phyloP scores from a whole-genome alignment of 1,140 invertebrate genomes.

The Lysiphlebus fabarum region DNA sequence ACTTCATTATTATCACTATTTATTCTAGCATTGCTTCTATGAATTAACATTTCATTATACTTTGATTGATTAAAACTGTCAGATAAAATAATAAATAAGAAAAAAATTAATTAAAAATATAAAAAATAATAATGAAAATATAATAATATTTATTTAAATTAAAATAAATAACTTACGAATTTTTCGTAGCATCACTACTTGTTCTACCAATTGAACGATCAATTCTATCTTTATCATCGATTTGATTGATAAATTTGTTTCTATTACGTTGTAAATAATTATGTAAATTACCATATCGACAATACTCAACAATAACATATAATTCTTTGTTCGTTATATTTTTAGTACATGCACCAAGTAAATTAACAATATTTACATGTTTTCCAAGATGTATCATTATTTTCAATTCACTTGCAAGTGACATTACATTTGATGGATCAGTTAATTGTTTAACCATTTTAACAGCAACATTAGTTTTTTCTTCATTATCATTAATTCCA shows the following conservation, averaged over 20 bases:
- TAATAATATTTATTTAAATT: background rate
- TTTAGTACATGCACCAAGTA: conserved; percentile 89
- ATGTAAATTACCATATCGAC: conserved; percentile 84
- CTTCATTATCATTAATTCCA: conserved; percentile 70
- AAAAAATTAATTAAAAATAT: background rate
- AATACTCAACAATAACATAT: conserved; percentile 90
- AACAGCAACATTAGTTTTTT: conserved; percentile 72
- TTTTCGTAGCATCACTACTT: conserved; percentile 56
- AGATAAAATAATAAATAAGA: background rate
- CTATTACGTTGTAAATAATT: conserved; percentile 79
- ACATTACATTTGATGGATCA: conserved; percentile 70
- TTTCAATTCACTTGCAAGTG: conserved; percentile 87
- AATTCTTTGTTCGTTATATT: conserved; percentile 88
- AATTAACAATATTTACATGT: conserved; percentile 92
- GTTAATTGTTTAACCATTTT: conserved; percentile 82
- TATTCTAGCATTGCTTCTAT: too few relatives aligned
- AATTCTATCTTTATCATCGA: conserved; percentile 65
- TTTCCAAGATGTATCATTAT: conserved; percentile 93
- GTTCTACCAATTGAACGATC: conserved; percentile 62
- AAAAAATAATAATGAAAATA: background rate
- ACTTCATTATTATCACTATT: background rate
- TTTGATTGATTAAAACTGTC: background rate
- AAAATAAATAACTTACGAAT: conserved; percentile 30
- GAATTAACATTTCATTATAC: too few relatives aligned
- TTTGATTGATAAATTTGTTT: conserved; percentile 76